Evolutionary conservation across 2,797 vertebrate species (phyloP), one percentile per base, ranked within the genome.

Genomic region (Gymnopithys bicolor): DNA sequence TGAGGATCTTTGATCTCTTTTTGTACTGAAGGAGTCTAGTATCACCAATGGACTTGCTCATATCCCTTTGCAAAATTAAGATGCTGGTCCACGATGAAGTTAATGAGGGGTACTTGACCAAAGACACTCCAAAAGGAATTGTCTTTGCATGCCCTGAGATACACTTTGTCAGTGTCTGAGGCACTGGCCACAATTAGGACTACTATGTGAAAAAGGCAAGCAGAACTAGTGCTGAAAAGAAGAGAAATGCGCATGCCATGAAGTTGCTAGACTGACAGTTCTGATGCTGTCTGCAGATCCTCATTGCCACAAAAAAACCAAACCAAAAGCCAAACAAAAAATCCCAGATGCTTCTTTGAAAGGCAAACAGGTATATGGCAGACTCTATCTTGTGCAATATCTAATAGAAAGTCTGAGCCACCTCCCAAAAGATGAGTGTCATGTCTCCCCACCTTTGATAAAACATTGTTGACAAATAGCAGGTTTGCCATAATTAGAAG

Each of bases 371-470:
- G 66, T 67, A 60, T 52, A 79, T 59, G 52, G 70, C 59, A 88
- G 85, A 43, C 74, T 95, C 59, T 49, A 55, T 48, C 69, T 95
- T 95, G 87, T 1, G 56, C 48, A 96, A 96, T 19, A 88, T 56
- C 91, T 91, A 95, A 93, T 95, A 97, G 96, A 97, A 97, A 97
- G 96, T 96, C 92, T 86, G 67, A 94, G 76, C 82, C 93, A 67
- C 94, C 91, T 94, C 94, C 94, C 77, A 21, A 56, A 86, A 92
- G 89, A 87, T 85, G 83, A 89, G 69, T 96, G 92, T 73, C 94
- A 35, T 75, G 87, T 87, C 93, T 97, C 91, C 80, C 94, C 94
- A 94, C 92, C 94, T 97, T 82, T 92, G 95, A 96, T 96, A 95
- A 88, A 90, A 95, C 93, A 68, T 60, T 96, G 91, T 97, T 97